phyloP scores from a whole-genome alignment of 2,797 vertebrate genomes.

The Momotus momota region DNA sequence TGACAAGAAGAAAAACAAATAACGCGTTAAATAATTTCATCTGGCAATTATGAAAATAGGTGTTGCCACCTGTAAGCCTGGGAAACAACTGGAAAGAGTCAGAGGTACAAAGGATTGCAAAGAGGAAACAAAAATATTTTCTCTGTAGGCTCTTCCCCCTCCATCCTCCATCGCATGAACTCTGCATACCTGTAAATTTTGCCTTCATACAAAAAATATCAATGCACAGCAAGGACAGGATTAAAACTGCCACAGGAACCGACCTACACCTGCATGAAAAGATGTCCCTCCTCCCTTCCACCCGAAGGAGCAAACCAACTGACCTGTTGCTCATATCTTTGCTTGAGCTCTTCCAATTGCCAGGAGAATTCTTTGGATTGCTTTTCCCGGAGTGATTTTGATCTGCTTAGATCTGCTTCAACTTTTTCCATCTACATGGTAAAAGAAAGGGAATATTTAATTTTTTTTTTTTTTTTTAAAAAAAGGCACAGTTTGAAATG shows the following conservation, averaged over 20 bases:
- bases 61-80: constrained; percentile 47
- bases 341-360: constrained; percentile 86
- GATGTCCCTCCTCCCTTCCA: neutral
- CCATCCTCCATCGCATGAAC: neutral
- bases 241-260: neutral
- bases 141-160: neutral
- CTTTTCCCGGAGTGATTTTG: constrained; percentile 90
- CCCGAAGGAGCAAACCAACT: constrained; percentile 68
- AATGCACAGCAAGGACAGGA: neutral
- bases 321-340: constrained; percentile 91
- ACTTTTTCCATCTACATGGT: constrained; percentile 91
- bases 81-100: neutral
- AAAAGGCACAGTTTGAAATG: neutral
- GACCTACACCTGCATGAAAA: neutral
- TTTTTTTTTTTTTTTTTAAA: neutral
- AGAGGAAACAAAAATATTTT: constrained; percentile 29
- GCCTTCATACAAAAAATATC: neutral
- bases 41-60: constrained; percentile 28
- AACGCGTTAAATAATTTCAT: neutral
- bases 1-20: constrained; percentile 23
- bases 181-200: neutral
- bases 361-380: constrained; percentile 89
- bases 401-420: constrained; percentile 89
- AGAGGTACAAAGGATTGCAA: neutral
- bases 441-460: constrained; percentile 79